Conservation (phyloP, 2,888 invertebrate genomes). For the Muscina levida region DNA sequence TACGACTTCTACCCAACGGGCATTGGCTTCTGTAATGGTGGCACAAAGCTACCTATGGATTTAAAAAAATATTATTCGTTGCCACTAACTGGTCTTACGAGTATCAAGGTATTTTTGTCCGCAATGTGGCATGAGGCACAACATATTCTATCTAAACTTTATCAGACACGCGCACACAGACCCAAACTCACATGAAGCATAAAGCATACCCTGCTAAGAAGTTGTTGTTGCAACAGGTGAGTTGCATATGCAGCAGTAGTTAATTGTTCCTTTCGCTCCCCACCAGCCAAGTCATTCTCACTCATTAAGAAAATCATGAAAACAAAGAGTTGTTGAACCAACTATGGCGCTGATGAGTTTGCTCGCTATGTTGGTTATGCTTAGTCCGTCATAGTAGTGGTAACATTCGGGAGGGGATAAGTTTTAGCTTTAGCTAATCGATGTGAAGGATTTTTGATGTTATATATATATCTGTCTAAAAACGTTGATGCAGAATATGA, state of each 20-base stretch:
- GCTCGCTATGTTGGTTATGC: too few species aligned
- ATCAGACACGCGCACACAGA: not conserved
- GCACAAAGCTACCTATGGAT: not conserved
- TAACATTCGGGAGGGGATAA: too few species aligned
- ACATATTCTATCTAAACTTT: conserved; percentile 19
- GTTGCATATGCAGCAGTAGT: not conserved
- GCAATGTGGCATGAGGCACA: conserved; percentile 16
- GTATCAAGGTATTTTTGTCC: not conserved
- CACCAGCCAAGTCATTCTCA: not conserved
- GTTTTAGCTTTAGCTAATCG: too few species aligned
- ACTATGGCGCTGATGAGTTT: too few species aligned
- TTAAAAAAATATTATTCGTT: conserved; percentile 24
- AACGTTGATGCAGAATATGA: too few species aligned
- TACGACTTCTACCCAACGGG: not conserved
- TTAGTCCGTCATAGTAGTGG: too few species aligned
- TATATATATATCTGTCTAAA: too few species aligned
- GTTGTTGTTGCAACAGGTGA: conserved; percentile 27
- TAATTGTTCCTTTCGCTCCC: conserved; percentile 19
- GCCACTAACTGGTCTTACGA: conserved; percentile 22
- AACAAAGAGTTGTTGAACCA: conserved; percentile 27
- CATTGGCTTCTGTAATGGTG: not conserved
- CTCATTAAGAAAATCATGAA: conserved; percentile 18
- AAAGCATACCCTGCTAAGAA: not conserved
- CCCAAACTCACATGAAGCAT: not conserved
- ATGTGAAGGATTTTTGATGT: too few species aligned